Evolutionary conservation across 2,888 invertebrate genomes (phyloP).

Genomic region (Emesis castigata): DNA sequence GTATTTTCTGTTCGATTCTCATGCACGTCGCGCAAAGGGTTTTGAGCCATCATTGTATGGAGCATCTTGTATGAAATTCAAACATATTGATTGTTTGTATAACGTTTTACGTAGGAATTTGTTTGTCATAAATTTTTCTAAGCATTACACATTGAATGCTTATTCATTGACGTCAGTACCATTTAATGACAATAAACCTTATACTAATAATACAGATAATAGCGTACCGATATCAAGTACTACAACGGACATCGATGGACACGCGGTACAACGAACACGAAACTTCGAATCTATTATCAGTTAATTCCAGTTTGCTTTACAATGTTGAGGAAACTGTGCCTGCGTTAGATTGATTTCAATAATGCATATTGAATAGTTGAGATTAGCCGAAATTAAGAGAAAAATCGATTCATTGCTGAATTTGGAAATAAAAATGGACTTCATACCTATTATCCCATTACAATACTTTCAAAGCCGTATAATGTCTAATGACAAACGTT

Average conservation of each 20-base stretch:
- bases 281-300: neutral
- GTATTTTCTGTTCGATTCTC: no score
- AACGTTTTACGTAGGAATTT: neutral
- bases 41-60: neutral
- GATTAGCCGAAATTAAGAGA: no score
- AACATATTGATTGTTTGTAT: neutral
- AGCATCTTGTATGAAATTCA: neutral
- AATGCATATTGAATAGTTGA: no score
- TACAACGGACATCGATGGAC: neutral
- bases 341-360: no score
- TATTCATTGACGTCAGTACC: neutral
- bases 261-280: neutral
- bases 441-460: neutral
- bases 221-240: neutral
- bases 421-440: no score
- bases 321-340: no score
- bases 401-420: no score
- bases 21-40: no score
- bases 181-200: constrained; percentile 3
- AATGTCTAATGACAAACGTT: neutral
- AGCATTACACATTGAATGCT: neutral
- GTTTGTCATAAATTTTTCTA: neutral
- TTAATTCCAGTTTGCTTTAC: neutral
- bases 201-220: neutral
- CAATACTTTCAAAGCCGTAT: neutral